A percentile compares a stretch with the other conserved stretches of the same genome.
phyloP scores from a whole-genome alignment of 2,797 vertebrate genomes.

The Steatocranus sp. region DNA sequence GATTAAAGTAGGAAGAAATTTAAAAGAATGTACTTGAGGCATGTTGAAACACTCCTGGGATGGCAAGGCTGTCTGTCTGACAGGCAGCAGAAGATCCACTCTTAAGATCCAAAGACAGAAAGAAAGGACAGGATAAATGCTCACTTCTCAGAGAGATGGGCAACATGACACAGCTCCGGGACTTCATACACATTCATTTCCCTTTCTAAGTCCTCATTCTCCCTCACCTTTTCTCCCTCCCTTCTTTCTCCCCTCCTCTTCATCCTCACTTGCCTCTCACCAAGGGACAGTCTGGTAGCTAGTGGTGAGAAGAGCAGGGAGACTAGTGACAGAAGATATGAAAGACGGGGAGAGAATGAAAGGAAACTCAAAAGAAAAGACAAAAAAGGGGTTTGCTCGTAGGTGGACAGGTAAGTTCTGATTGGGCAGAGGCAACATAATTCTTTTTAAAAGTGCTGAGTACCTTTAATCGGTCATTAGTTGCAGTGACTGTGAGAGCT shows the following conservation, averaged over 20 bases:
- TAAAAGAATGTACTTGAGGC: background rate
- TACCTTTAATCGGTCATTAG: slow-evolving; percentile 11
- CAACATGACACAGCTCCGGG: slow-evolving; percentile 8
- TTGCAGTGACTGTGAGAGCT: background rate
- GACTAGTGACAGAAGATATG: slow-evolving; percentile 26
- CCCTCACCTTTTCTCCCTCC: slow-evolving; percentile 27
- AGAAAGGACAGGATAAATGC: background rate
- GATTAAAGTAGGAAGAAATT: background rate
- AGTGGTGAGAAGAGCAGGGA: slow-evolving; percentile 13
- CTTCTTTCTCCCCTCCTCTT: slow-evolving; percentile 31
- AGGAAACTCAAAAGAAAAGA: slow-evolving; percentile 52
- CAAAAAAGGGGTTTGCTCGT: slow-evolving; percentile 33
- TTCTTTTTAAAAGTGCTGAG: slow-evolving; percentile 1
- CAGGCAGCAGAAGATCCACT: background rate
- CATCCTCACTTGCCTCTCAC: slow-evolving; percentile 45
- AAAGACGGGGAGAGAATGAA: slow-evolving; percentile 49
- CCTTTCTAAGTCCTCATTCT: slow-evolving; percentile 16
- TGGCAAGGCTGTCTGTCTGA: background rate
- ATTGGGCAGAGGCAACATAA: background rate
- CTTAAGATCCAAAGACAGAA: background rate
- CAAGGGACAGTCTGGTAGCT: slow-evolving; percentile 49
- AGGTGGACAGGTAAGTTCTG: slow-evolving; percentile 52
- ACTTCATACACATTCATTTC: slow-evolving; percentile 31
- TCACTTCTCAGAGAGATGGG: slow-evolving; percentile 6
- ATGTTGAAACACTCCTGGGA: background rate